phyloP scores from a whole-genome alignment of 2,797 vertebrate species.

The Enteromius fasciolatus region DNA sequence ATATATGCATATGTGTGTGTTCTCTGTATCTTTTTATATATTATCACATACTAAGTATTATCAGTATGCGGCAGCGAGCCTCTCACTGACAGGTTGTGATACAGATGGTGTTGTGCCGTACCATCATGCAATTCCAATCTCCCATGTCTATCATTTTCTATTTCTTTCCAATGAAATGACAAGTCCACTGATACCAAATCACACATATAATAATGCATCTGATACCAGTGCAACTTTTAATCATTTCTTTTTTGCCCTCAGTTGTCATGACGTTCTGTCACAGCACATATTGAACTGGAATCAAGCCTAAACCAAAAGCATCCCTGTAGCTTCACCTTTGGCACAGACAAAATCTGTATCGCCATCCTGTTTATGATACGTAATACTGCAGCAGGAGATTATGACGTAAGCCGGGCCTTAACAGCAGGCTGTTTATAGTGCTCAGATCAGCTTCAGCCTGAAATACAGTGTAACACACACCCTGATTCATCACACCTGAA shows the following conservation, averaged over 20 bases:
- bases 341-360: slow-evolving; percentile 12
- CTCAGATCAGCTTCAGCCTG: slow-evolving; percentile 7
- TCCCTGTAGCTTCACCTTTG: slow-evolving; percentile 19
- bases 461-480: slow-evolving; percentile 23
- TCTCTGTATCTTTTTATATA: background rate
- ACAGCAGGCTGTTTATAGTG: slow-evolving; percentile 31
- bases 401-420: slow-evolving; percentile 29
- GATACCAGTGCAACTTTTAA: background rate
- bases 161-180: background rate
- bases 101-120: slow-evolving; percentile 35
- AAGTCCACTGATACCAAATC: background rate
- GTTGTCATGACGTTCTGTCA: background rate
- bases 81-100: slow-evolving; percentile 26
- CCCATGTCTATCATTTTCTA: slow-evolving; percentile 8
- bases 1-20: background rate
- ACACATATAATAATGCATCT: background rate
- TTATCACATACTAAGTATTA: background rate
- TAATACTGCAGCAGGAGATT: slow-evolving; percentile 42
- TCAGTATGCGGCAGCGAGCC: background rate
- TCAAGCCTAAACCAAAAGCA: slow-evolving; percentile 17
- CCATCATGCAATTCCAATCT: slow-evolving; percentile 11
- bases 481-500: slow-evolving; percentile 25
- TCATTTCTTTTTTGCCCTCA: background rate
- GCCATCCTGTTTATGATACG: slow-evolving; percentile 37
- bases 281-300: background rate